Base-by-base conservation (phyloP, 1,140 invertebrate genomes). In the Caenorhabditis tropicalis region DNA sequence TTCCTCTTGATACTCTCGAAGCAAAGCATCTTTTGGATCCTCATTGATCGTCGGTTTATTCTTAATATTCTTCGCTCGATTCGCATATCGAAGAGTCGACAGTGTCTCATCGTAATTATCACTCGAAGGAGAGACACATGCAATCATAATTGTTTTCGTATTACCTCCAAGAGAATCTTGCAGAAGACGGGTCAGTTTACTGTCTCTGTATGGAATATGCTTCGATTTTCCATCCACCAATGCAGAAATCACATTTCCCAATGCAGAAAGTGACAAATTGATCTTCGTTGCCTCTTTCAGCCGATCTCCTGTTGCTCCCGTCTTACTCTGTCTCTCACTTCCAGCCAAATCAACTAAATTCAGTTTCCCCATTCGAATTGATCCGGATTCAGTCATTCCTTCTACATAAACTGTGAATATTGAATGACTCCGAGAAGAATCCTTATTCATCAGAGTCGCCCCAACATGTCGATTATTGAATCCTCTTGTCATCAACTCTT, bases 71-170 rank as follows among this genome's bases (percentile, higher is more conserved):
- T 96, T 96, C 24, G 94, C 95, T 81, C 94, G 92, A 91, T 95
- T 95, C 0, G 95, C 95, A 87, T 95, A 95, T 27, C 95, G 92
- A 60, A 95, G 91, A 29, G 95, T 94, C 87, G 94, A 94, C 19
- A 95, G 91, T 0, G 95, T 96, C 91, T 96, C 94, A 19, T 94
- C 94, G 91, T 94, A 95, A 92, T 96, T 94, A 90, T 95, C 94
- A 91, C 95, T 94, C 12, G 95, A 94, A 1, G 95, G 95, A 88
- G 95, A 95, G 36, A 95, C 93, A 24, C 96, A 97, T 19, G 96
- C 96, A 56, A 98, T 95, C 96, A 98, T 98, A 49, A 98, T 95
- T 19, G 96, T 98, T 92, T 96, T 96, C 56, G 96, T 96, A 93
- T 98, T 98, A 19, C 96, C 96, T 86, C 96, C 96, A 16, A 98